Evolutionary conservation across 2,113 vertebrate genomes (phyloP), one percentile per base, ranked within the genome.

Genomic region (Caracal caracal): DNA sequence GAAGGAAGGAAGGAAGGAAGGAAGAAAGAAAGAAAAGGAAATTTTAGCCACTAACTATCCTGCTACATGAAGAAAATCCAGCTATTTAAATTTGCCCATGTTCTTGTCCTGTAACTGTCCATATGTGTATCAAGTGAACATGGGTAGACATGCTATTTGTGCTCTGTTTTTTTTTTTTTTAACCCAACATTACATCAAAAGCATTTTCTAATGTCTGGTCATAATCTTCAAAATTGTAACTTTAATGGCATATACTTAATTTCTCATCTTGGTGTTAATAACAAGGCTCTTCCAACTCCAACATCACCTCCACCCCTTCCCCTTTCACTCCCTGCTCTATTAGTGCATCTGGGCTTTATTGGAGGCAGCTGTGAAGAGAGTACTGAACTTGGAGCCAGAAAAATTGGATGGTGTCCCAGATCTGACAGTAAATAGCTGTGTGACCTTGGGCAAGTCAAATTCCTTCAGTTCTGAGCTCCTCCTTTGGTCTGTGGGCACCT

Each of bases 391-490:
- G 49, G 61, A 85, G 92, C 81, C 87, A 95, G 88, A 81, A 51
- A 68, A 63, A 26, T 82, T 92, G 95, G 93, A 70, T 10, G 0
- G 49, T 90, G 70, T 90, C 76, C 84, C 93, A 79, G 95, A 73
- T 78, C 17, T 85, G 51, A 96, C 76, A 65, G 47, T 56, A 90
- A 82, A 95, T 82, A 51, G 90, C 66, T 90, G 86, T 96, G 96
- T 90, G 97, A 96, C 79, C 87, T 96, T 96, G 85, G 86, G 73
- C 71, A 89, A 96, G 90, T 96, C 85, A 75, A 56, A 59, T 96
- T 96, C 89, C 70, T 81, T 95, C 35, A 82, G 7, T 83, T 82
- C 43, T 0, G 1, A 86, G 71, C 81, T 94, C 78, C 47, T 97
- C 40, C 24, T 20, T 35, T 83, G 59, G 35, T 49, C 56, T 66